Conservation (phyloP, 2,797 vertebrate species). For the Cuniculus paca region DNA sequence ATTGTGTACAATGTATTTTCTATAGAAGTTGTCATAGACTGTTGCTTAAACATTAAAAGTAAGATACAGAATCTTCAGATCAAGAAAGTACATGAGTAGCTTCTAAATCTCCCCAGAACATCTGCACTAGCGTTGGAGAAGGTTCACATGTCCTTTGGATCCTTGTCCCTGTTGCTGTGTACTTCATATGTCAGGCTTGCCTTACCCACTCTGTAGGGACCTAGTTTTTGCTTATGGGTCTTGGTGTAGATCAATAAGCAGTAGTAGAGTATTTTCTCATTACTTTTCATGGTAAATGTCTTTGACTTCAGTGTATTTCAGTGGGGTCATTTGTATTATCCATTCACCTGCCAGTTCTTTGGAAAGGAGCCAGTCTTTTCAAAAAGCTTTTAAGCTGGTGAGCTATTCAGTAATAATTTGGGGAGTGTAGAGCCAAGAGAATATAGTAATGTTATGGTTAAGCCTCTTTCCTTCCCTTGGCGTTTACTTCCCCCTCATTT, state of each 20-base stretch:
- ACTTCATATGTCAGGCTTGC: not conserved
- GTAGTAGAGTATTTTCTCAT: constrained; percentile 8
- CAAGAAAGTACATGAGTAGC: not conserved
- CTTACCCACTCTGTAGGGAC: not conserved
- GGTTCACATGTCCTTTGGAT: not conserved
- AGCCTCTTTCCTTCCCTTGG: not conserved
- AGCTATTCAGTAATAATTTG: constrained; percentile 34
- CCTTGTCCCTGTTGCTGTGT: fast-evolving
- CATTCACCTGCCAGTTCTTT: constrained; percentile 43
- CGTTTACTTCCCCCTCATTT: not conserved
- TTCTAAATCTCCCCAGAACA: not conserved
- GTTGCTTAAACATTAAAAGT: not conserved
- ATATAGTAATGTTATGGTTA: not conserved
- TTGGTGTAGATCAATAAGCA: not conserved
- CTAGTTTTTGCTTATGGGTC: not conserved
- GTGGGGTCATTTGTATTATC: constrained; percentile 21
- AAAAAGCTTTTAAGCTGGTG: constrained; percentile 62
- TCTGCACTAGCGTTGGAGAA: not conserved
- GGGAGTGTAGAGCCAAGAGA: not conserved
- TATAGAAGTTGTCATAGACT: not conserved
- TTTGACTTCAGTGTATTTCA: not conserved
- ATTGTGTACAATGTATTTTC: not conserved
- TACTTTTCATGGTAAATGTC: not conserved
- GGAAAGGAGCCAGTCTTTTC: constrained; percentile 56
- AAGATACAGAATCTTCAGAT: constrained; percentile 1